These are phyloP conservation scores for Scaptomyza reducta DNA, from an alignment of 2,888 invertebrate genomes.

Conservation along the genomic window DNA sequence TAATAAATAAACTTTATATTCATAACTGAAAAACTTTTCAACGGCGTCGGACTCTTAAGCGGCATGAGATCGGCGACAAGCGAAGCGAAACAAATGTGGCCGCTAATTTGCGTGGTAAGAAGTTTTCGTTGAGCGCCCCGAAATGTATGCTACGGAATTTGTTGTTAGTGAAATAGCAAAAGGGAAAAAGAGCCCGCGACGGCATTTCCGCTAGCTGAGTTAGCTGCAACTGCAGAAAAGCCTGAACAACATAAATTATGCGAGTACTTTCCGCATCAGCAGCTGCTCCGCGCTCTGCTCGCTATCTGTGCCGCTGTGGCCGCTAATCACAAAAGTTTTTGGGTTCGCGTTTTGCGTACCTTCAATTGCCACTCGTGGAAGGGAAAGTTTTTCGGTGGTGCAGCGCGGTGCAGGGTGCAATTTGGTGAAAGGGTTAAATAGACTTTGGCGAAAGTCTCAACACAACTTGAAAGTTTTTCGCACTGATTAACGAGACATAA, in stretches of 20 bases:
- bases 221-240: conserved; percentile 48
- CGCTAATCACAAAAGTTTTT: conserved; percentile 79
- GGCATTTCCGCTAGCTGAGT: conserved; percentile 69
- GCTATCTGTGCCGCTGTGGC: conserved; percentile 59
- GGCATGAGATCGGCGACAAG: conserved; percentile 17
- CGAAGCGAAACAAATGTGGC: conserved; percentile 70
- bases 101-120: conserved; percentile 74
- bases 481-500: conserved; percentile 75
- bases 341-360: conserved; percentile 59
- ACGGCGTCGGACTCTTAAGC: conserved; percentile 35
- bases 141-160: conserved; percentile 65
- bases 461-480: conserved; percentile 47
- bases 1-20: conserved; percentile 79
- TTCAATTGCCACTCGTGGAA: conserved; percentile 66
- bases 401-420: conserved; percentile 3
- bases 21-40: conserved; percentile 77
- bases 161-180: background rate
- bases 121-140: conserved; percentile 54
- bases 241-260: conserved; percentile 75
- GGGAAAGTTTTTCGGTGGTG: conserved; percentile 35
- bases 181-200: conserved; percentile 45
- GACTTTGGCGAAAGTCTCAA: conserved; percentile 65
- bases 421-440: conserved; percentile 44
- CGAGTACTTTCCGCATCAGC: conserved; percentile 69
- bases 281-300: conserved; percentile 34